phyloP scores from a whole-genome alignment of 92 coral and sea anemone genomes.

The Porites divaricata region DNA sequence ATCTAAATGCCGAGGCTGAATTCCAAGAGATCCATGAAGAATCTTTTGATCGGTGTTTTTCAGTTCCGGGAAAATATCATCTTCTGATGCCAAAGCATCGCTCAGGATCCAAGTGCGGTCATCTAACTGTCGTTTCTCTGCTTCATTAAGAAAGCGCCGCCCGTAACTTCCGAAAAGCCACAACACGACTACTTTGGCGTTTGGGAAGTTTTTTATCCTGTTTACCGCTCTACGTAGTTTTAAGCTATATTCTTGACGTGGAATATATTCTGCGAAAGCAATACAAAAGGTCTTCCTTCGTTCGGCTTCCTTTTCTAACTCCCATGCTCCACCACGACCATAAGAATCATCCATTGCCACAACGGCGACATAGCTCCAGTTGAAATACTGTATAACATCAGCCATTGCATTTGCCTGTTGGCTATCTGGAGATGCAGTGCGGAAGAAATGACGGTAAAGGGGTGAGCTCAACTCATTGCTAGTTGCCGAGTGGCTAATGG shows the following conservation, averaged over 20 bases:
- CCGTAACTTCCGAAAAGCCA: conserved; percentile 77
- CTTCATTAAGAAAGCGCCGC: conserved; percentile 69
- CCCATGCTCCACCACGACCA: conserved; percentile 72
- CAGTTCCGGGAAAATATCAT: conserved; percentile 33
- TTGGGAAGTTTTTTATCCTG: conserved; percentile 61
- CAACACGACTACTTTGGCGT: conserved; percentile 61
- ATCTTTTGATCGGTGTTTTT: conserved; percentile 39
- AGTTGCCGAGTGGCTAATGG: conserved; percentile 75
- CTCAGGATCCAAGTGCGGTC: conserved; percentile 81
- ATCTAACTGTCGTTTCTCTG: conserved; percentile 45
- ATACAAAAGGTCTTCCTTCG: conserved; percentile 68
- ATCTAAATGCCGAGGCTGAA: conserved; percentile 46
- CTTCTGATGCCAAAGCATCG: conserved; percentile 70
- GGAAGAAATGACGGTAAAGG: conserved; percentile 63
- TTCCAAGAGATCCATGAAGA: conserved; percentile 70
- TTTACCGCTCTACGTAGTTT: conserved; percentile 57
- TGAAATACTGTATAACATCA: conserved; percentile 67
- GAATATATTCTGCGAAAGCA: conserved; percentile 73
- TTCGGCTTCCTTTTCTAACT: conserved; percentile 71
- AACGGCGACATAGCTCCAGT: conserved; percentile 77
- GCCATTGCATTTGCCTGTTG: conserved; percentile 83
- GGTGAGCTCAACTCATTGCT: conserved; percentile 75
- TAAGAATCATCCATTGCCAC: conserved; percentile 81
- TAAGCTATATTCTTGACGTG: conserved; percentile 64
- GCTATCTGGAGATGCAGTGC: conserved; percentile 81